Evolutionary conservation across 2,888 invertebrate genomes (phyloP).

Genomic region (Lasioglossum oenotherae): DNA sequence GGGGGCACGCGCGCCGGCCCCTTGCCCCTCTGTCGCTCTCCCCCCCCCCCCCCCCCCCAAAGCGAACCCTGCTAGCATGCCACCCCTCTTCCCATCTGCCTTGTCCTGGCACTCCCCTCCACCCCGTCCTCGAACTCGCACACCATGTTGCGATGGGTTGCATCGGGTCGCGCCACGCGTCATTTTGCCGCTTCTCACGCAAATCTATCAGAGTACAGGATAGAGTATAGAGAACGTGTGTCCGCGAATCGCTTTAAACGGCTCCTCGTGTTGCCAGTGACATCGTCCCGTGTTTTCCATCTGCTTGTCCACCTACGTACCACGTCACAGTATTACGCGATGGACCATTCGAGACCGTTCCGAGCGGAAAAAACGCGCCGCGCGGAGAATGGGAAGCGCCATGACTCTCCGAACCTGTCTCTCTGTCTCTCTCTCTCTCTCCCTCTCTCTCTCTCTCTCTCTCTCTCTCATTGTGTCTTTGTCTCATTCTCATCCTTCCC

Average conservation of each 20-base stretch:
- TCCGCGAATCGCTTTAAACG: neutral
- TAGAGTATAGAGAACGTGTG: conserved; percentile 26
- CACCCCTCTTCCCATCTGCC: neutral
- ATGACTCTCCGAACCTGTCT: neutral
- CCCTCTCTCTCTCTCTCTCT: neutral
- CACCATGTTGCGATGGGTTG: neutral
- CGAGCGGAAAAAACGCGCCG: neutral
- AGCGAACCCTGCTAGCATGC: neutral
- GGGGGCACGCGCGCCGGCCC: conserved; percentile 47
- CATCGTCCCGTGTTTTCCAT: neutral
- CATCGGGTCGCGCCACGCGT: conserved; percentile 18
- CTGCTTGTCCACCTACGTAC: neutral
- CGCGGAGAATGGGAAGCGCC: neutral
- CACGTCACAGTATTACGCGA: neutral
- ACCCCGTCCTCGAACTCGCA: neutral
- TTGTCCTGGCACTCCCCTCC: neutral
- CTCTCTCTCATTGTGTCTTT: neutral
- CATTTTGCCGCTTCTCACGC: conserved; percentile 28
- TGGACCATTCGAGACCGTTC: neutral
- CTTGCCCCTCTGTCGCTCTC: neutral
- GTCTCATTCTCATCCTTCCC: neutral
- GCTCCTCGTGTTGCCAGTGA: neutral
- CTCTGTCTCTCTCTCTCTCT: neutral
- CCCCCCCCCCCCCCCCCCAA: neutral
- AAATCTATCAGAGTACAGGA: conserved; percentile 42